Conservation (phyloP, 2,797 vertebrate genomes). For the Xenops minutus region DNA sequence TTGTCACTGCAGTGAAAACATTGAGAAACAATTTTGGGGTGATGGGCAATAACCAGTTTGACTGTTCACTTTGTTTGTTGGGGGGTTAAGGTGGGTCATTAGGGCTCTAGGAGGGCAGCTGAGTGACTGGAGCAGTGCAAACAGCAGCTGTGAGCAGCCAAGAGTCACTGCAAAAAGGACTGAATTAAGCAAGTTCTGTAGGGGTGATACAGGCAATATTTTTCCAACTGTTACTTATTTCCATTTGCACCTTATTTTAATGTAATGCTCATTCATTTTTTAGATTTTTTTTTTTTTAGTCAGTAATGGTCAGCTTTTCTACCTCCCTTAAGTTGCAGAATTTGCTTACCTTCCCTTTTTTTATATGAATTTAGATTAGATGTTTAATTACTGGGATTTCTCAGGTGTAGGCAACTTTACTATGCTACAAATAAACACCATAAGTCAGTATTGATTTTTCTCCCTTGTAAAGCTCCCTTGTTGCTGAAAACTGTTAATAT, state of each 20-base stretch:
- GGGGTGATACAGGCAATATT: background rate
- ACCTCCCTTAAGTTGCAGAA: background rate
- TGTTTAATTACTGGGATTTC: constrained; percentile 29
- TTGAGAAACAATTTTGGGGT: background rate
- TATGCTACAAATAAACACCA: background rate
- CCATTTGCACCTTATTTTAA: background rate
- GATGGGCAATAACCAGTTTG: background rate
- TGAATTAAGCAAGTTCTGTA: background rate
- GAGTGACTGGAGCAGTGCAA: background rate
- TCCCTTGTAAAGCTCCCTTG: background rate
- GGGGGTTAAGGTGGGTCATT: background rate
- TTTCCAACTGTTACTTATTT: background rate
- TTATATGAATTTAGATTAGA: background rate
- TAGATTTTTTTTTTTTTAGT: background rate
- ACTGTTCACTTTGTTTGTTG: background rate
- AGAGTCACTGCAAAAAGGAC: background rate
- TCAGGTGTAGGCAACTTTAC: constrained; percentile 50
- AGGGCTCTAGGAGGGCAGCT: background rate
- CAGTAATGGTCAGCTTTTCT: background rate
- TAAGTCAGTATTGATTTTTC: constrained; percentile 15
- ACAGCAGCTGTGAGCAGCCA: background rate
- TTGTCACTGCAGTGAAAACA: background rate
- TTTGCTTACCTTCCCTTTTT: background rate
- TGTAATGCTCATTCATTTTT: background rate
- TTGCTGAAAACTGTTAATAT: constrained; percentile 34